Base-by-base conservation (phyloP, 2,113 vertebrate genomes). In the Chrysochloris asiatica region DNA sequence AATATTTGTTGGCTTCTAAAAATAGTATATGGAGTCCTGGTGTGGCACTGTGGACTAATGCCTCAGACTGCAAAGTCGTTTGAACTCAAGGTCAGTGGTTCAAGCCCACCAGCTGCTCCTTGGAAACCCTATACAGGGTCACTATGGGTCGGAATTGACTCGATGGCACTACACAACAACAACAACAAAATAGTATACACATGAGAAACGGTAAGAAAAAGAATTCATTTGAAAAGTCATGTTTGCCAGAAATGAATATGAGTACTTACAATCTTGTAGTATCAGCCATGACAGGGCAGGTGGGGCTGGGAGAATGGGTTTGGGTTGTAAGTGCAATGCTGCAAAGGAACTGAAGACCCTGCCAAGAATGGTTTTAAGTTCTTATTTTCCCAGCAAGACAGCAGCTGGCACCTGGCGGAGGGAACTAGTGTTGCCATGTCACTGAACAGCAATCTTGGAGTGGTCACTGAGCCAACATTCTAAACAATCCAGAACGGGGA, bases 371-470 rank as follows among this genome's bases (percentile, higher is more conserved):
- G 26, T 54, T 90, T 93, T 90, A 69, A 86, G 61, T 89, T 94
- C 77, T 90, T 75, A 61, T 79, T 94, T 93, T 89, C 94, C 77
- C 86, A 92, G 72, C 54, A 63, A 96, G 90, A 82, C 36, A 92
- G 92, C 94, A 95, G 86, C 94, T 96, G 95, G 88, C 90, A 83
- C 63, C 88, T 93, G 90, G 86, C 93, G 94, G 93, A 92, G 90
- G 90, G 41, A 26, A 93, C 63, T 33, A 75, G 83, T 65, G 33
- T 86, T 93, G 67, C 83, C 86, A 38, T 90, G 93, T 95, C 76
- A 75, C 67, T 65, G 72, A 88, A 86, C n/a, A 90, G 88, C 93
- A 75, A 72, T 56, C 19, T 16, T 12, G 8, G 67, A 82, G 89
- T 84, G 84, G 83, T 86, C 90, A 41, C 3, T 0, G 86, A 96